A percentile compares a stretch with the other conserved stretches of the same genome.
phyloP scores from a whole-genome alignment of 2,888 invertebrate species.

The Polyommatus iphigenia region DNA sequence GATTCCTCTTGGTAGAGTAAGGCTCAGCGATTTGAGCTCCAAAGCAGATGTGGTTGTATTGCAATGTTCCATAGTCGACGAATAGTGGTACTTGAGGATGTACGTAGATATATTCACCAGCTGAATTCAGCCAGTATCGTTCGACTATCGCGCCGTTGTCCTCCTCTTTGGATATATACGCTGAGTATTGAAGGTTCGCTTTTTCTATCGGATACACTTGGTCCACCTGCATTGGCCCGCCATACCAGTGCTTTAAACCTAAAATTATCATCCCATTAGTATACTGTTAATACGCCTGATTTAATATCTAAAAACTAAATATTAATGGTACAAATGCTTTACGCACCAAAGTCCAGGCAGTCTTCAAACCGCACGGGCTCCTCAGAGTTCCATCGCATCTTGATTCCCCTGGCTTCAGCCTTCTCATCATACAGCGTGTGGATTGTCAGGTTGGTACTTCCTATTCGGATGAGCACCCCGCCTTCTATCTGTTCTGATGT shows the following conservation, averaged over 20 bases:
- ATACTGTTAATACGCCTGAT: too few species aligned
- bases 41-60: conserved; percentile 78
- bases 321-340: not conserved
- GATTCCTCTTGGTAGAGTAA: conserved; percentile 66
- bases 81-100: conserved; percentile 84
- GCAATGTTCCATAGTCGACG: conserved; percentile 83
- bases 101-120: conserved; percentile 84
- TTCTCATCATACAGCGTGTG: conserved; percentile 54
- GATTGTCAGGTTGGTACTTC: conserved; percentile 57
- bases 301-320: too few species aligned
- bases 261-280: conserved; percentile 30
- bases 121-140: conserved; percentile 86
- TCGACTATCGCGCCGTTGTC: conserved; percentile 82
- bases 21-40: conserved; percentile 78
- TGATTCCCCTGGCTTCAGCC: conserved; percentile 57
- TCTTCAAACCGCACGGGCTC: conserved; percentile 63
- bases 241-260: conserved; percentile 83
- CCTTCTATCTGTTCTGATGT: conserved; percentile 56
- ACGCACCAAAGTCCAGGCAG: conserved; percentile 71
- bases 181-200: conserved; percentile 69
- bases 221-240: conserved; percentile 81
- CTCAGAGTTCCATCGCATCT: conserved; percentile 60
- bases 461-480: conserved; percentile 56
- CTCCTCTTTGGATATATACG: conserved; percentile 76
- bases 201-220: conserved; percentile 83